Evolutionary conservation across 2,797 vertebrate genomes (phyloP), one percentile per base, ranked within the genome.

Genomic region (Anguilla anguilla): DNA sequence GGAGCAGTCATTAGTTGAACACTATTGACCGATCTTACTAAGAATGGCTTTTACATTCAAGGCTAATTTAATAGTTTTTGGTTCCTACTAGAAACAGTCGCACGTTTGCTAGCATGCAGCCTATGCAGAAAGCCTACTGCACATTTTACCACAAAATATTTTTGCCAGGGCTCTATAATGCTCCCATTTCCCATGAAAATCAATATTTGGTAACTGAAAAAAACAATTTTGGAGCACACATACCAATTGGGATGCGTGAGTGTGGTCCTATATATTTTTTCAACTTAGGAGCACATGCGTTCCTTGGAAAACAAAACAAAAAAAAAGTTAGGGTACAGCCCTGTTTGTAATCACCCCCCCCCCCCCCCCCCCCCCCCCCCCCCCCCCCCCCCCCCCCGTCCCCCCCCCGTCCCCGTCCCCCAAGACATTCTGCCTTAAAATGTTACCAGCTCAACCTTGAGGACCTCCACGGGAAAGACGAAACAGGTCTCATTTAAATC

Each of bases 401-500:
- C n/a, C n/a, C n/a, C n/a, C n/a, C n/a, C n/a, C n/a, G n/a, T n/a
- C n/a, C n/a, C n/a, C n/a, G n/a, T n/a, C 13, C 0, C 6, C 35
- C 31, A 35, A 35, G 35, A 77, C 17, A 77, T 35, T 17, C 31
- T 77, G 35, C 13, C 7, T 39, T 77, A 31, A 77, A 39, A 39
- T 77, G 72, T 77, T 39, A 77, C 31, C 31, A 57, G 55, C 59
- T 22, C 81, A n/a, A 84, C 51, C 83, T 55, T 28, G 49, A 53
- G 83, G 83, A 84, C 83, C 83, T 59, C 83, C 55, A 15, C 4
- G 3, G 83, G 43, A 84, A 59, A 11, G 53, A 57, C 49, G 17
- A 31, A n/a, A 55, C 51, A 15, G 6, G n/a, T 31, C 83, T 46
- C 84, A 22, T 85, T 35, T 85, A 61, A 85, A 85, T 85, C 53